phyloP scores from a whole-genome alignment of 2,797 vertebrate species.

The Danio tinwini region DNA sequence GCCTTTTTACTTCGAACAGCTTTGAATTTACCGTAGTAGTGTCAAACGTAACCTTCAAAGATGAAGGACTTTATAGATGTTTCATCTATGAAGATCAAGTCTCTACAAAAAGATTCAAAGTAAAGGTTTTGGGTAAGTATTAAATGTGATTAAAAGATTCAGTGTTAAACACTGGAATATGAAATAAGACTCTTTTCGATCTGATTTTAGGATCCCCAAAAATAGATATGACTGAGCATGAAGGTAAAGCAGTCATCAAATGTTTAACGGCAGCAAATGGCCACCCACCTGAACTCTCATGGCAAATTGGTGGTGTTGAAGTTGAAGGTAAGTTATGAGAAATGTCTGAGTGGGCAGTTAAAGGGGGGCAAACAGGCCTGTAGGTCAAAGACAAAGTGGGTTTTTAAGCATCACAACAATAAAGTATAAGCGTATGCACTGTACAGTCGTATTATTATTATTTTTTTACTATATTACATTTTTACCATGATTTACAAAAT shows the following conservation, averaged over 20 bases:
- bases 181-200: background rate
- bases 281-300: conserved; percentile 67
- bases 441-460: too few species aligned
- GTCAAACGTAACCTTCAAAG: conserved; percentile 69
- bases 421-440: too few species aligned
- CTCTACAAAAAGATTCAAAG: conserved; percentile 60
- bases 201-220: conserved; percentile 67
- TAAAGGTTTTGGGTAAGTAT: conserved; percentile 76
- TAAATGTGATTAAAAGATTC: background rate
- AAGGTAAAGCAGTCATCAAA: conserved; percentile 60
- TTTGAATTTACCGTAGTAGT: conserved; percentile 68
- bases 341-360: conserved; percentile 27
- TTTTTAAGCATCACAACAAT: too few species aligned
- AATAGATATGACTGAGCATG: conserved; percentile 56
- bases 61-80: conserved; percentile 77
- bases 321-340: conserved; percentile 67
- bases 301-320: conserved; percentile 69
- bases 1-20: conserved; percentile 58
- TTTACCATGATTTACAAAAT: too few species aligned
- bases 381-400: too few species aligned
- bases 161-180: background rate
- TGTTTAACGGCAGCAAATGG: conserved; percentile 69
- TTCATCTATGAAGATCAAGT: conserved; percentile 46
- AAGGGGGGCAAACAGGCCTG: background rate
- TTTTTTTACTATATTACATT: too few species aligned